Base-by-base conservation (phyloP, 2,797 vertebrate genomes). In the Malacoraja senta region DNA sequence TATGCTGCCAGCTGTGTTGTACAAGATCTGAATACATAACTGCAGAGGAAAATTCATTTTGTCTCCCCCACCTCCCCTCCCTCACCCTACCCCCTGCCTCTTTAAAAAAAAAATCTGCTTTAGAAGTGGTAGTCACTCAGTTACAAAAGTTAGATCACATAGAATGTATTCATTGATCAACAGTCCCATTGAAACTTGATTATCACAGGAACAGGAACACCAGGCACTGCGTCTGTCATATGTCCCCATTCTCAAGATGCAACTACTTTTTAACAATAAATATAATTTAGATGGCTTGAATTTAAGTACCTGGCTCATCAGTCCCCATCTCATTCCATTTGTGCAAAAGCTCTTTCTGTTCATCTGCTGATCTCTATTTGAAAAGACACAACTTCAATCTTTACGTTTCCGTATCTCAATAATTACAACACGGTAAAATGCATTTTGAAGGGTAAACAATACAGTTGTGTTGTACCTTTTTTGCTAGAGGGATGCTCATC, bases 311-410 rank as follows among this genome's bases (percentile, higher is more conserved):
- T 97, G 98, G 98, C 95, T 99, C 98, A 94, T 99, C 98, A 0
- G 98, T 98, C 95, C 99, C 98, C 98, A 99, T 99, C 97, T 99
- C 98, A 95, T 98, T 99, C 99, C 99, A 99, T 94, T 99, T 99
- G 96, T 96, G 98, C 94, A 97, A 95, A 92, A 99, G 96, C 94
- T 99, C 98, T 96, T 98, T 98, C 96, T 99, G 99, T 95, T 99
- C 98, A 93, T 78, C 95, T 92, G 95, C 93, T 4, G 98, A 97
- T 94, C 99, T 97, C 99, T 99, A 96, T 86, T 94, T 94, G 92
- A 95, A 0, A 94, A 94, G 78, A 95, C 94, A 94, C 21, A 3
- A 76, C 74, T 93, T 88, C 38, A 90, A 90, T 77, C 53, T 68
- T 79, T 61, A 32, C 32, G 29, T 32, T 76, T 68, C 44, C 19